Conservation (phyloP, 1,140 invertebrate genomes). For the Caenorhabditis brenneri region DNA sequence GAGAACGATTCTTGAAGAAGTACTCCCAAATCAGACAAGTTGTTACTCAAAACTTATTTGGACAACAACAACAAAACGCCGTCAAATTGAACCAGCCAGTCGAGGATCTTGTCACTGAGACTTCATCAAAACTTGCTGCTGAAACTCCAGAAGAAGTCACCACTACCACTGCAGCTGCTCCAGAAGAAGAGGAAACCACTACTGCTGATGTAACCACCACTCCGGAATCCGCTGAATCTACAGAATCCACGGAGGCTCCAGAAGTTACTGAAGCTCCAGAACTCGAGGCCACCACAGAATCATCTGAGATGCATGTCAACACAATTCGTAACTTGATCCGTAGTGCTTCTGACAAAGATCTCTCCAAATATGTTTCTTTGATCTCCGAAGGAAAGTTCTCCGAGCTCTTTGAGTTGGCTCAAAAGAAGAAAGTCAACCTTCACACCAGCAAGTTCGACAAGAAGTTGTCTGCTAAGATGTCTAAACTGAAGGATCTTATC, state of each 20-base stretch:
- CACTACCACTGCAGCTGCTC: background rate
- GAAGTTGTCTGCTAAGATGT: slow-evolving; percentile 12
- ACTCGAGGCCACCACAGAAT: background rate
- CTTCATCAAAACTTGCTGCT: background rate
- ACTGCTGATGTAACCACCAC: background rate
- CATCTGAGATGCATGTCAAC: slow-evolving; percentile 14
- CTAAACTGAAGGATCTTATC: slow-evolving; percentile 41
- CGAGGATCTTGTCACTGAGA: slow-evolving; percentile 26
- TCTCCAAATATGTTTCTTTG: slow-evolving; percentile 29
- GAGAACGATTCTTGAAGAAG: slow-evolving; percentile 32
- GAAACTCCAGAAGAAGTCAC: background rate
- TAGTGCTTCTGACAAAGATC: slow-evolving; percentile 40
- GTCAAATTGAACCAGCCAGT: slow-evolving; percentile 3
- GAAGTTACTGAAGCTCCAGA: background rate
- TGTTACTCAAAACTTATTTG: slow-evolving; percentile 15
- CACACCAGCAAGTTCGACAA: background rate
- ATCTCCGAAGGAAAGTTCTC: slow-evolving; percentile 45
- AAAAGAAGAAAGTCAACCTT: slow-evolving; percentile 16
- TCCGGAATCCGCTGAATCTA: background rate
- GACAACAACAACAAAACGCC: slow-evolving; percentile 22
- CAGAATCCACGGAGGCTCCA: background rate
- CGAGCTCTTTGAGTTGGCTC: background rate
- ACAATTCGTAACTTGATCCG: slow-evolving; percentile 20
- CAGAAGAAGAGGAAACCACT: background rate
- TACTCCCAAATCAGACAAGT: slow-evolving; percentile 40